These are phyloP conservation scores for Ametastegia equiseti DNA, from an alignment of 2,888 invertebrate genomes.

Conservation along the genomic window DNA sequence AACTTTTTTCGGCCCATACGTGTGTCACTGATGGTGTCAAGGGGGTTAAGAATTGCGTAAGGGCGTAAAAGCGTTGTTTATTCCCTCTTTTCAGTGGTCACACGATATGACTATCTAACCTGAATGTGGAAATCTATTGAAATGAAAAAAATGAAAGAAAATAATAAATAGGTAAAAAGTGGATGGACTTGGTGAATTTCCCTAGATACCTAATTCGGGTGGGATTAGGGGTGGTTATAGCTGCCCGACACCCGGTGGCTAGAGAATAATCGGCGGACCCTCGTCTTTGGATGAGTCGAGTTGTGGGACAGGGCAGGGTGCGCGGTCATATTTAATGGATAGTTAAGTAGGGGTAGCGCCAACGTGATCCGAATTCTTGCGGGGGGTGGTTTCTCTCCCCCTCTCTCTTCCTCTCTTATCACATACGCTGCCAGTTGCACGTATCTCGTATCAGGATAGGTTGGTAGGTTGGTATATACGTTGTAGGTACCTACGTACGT, in stretches of 20 bases:
- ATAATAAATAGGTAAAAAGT: too few relatives aligned
- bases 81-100: too few relatives aligned
- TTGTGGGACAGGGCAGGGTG: constrained; percentile 51
- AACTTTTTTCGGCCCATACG: too few relatives aligned
- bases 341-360: constrained; percentile 71
- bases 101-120: too few relatives aligned
- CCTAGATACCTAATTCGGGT: background rate
- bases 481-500: too few relatives aligned
- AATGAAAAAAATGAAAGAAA: too few relatives aligned
- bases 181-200: background rate
- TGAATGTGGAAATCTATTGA: too few relatives aligned
- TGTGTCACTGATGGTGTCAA: too few relatives aligned
- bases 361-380: constrained; percentile 71
- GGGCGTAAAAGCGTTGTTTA: too few relatives aligned
- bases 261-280: background rate
- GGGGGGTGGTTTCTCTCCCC: background rate
- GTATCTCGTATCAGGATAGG: constrained; percentile 29
- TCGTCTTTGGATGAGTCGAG: constrained; percentile 8
- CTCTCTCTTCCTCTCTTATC: background rate
- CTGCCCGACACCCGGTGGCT: background rate
- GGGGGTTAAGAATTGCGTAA: too few relatives aligned
- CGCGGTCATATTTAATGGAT: constrained; percentile 70
- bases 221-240: background rate
- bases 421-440: constrained; percentile 39
- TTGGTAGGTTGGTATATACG: too few relatives aligned